Evolutionary conservation across 1,140 invertebrate genomes (phyloP).

Genomic region (Rhagoletis pomonella): DNA sequence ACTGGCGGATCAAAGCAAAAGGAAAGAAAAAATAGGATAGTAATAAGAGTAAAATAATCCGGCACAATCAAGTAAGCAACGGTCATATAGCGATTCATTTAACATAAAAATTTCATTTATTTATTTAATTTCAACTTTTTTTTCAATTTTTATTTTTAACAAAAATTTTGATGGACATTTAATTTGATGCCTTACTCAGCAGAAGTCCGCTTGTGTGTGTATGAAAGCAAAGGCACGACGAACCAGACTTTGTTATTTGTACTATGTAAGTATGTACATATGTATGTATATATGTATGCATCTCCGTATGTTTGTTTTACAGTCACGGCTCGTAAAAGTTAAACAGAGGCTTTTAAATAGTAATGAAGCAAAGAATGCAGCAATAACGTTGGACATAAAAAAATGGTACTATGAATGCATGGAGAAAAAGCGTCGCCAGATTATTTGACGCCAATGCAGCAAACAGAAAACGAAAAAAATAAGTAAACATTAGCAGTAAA

Average conservation of each 20-base stretch:
- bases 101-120: not conserved
- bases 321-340: not conserved
- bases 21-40: too few relatives aligned
- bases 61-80: too few relatives aligned
- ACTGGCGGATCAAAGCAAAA: too few relatives aligned
- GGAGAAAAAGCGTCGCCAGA: not conserved
- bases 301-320: not conserved
- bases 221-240: too few relatives aligned
- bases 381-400: not conserved
- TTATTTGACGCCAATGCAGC: not conserved
- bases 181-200: too few relatives aligned
- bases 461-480: not conserved
- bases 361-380: not conserved
- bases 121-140: not conserved
- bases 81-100: not conserved
- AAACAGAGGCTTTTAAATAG: not conserved
- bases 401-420: not conserved
- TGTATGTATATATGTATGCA: not conserved
- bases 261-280: not conserved
- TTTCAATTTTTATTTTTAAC: too few relatives aligned
- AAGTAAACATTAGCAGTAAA: not conserved
- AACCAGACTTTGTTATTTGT: too few relatives aligned
- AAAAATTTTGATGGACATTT: too few relatives aligned
- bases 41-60: too few relatives aligned
- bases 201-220: too few relatives aligned